Evolutionary conservation across 1,140 invertebrate species (phyloP), one percentile per base, ranked within the genome.

Genomic region (Drosophila quadrilineata): DNA sequence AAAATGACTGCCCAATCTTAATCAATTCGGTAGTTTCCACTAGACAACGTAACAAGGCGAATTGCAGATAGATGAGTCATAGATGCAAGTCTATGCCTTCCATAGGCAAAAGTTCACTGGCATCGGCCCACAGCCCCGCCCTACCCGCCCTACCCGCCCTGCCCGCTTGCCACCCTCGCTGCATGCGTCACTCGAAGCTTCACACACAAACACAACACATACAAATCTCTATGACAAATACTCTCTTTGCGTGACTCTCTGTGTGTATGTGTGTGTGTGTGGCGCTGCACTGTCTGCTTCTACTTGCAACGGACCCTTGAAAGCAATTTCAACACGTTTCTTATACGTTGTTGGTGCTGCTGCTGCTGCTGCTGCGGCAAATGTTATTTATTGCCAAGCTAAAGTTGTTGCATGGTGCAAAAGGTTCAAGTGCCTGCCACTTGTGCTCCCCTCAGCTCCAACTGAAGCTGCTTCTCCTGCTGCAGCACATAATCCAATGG

Each of bases 401-500:
- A 4, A 71, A 41, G 52, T 60, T 66, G 58, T 40, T 36, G 52
- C 53, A 67, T 31, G 59, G 66, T 54, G 43, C 49, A 28, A 22
- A 29, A 73, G 65, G 65, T 63, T 70, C 59, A 63, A 59, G 75
- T 75, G 67, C 48, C 63, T 68, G 57, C 38, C 70, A 69, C 59
- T 72, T 72, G 69, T 58, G 46, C 60, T 77, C n/a, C n/a, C n/a
- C n/a, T n/a, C n/a, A n/a, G n/a, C n/a, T n/a, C n/a, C n/a, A n/a
- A n/a, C n/a, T n/a, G n/a, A n/a, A n/a, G n/a, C n/a, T n/a, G n/a
- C n/a, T n/a, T n/a, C n/a, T n/a, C n/a, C n/a, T n/a, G n/a, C n/a
- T n/a, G n/a, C n/a, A n/a, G 79, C 36, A 65, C 73, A 73, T 82
- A 82, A 82, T 84, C 77, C 77, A 84, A 66, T 63, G 69, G 73